Percentiles rank a stretch among this genome's conserved stretches.
Evolutionary conservation across 64 coral and sea anemone genomes (phyloP).

Genomic region (Orbicella faveolata): DNA sequence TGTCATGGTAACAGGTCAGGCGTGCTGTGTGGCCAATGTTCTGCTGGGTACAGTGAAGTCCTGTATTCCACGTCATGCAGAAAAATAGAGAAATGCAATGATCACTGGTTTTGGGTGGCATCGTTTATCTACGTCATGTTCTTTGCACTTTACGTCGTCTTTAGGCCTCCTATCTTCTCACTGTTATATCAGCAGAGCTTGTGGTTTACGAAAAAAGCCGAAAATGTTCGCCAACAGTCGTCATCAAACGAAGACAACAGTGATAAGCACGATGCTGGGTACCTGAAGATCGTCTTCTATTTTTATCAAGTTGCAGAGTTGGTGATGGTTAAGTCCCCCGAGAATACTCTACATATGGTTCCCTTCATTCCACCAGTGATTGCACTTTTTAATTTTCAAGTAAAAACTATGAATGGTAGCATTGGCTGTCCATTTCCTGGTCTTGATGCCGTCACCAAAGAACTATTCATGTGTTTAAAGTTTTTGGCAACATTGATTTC

Average conservation of each 20-base stretch:
- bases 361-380: conserved; percentile 7
- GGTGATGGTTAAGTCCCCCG: conserved; percentile 25
- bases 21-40: not conserved
- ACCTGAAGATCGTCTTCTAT: conserved; percentile 46
- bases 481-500: conserved; percentile 37
- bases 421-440: conserved; percentile 59
- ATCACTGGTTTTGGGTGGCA: conserved; percentile 42
- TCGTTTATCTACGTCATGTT: not conserved
- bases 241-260: no score
- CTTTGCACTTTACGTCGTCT: conserved; percentile 11
- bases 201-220: conserved; percentile 24
- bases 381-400: conserved; percentile 41
- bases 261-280: conserved; percentile 12
- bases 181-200: not conserved
- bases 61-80: conserved; percentile 1
- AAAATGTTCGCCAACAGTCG: not conserved
- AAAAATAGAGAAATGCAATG: not conserved
- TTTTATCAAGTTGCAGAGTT: conserved; percentile 64
- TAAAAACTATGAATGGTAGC: not conserved
- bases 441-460: conserved; percentile 40
- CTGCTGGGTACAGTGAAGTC: not conserved
- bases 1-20: conserved; percentile 46
- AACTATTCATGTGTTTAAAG: conserved; percentile 41
- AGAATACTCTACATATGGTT: not conserved
- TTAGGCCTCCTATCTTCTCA: conserved; percentile 6